Percentiles rank a stretch among this genome's conserved stretches.
phyloP scores from a whole-genome alignment of 2,888 invertebrate genomes.

The Dryocosmus kuriphilus region DNA sequence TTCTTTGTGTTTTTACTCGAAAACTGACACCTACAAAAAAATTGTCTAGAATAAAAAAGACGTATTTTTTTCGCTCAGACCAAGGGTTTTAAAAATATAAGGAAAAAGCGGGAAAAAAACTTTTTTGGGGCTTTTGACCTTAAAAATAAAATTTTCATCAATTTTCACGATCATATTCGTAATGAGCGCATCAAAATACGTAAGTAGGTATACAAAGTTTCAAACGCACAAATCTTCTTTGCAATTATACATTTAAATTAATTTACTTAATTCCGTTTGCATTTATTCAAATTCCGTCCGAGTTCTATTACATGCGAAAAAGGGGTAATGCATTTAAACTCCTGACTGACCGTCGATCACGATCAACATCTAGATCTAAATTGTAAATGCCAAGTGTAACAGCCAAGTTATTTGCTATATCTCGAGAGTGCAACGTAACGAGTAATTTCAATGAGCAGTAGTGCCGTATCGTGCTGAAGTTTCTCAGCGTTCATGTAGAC shows the following conservation, averaged over 20 bases:
- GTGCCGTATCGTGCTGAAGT: slow-evolving; percentile 12
- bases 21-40: no score
- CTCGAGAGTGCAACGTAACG: neutral
- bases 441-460: slow-evolving; percentile 29
- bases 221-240: no score
- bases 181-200: no score
- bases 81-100: no score
- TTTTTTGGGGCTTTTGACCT: no score
- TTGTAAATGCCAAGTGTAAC: slow-evolving; percentile 4
- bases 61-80: no score
- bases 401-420: slow-evolving; percentile 7
- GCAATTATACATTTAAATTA: neutral
- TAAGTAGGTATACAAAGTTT: no score
- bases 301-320: neutral
- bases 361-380: slow-evolving; percentile 18
- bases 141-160: no score
- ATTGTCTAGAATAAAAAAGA: no score
- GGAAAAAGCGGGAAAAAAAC: no score
- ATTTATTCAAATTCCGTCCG: neutral
- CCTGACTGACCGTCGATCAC: neutral
- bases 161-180: no score
- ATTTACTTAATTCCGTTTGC: neutral
- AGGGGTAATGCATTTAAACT: slow-evolving; percentile 1
- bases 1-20: no score
- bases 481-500: slow-evolving; percentile 25